phyloP scores from a whole-genome alignment of 2,797 vertebrate species.

The Peromyscus eremicus region DNA sequence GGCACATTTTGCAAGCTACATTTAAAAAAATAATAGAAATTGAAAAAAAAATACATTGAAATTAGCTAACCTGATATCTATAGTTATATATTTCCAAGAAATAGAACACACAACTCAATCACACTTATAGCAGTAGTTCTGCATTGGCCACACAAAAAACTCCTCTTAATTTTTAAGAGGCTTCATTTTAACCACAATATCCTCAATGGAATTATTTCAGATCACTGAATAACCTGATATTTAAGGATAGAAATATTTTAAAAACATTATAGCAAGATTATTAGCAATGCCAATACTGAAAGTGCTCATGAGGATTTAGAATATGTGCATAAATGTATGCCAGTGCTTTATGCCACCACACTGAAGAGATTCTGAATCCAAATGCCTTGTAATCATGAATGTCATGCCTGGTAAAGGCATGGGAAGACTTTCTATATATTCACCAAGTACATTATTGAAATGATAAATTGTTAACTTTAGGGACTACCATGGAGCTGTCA shows the following conservation, averaged over 20 bases:
- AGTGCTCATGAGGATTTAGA: neutral
- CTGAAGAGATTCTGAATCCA: neutral
- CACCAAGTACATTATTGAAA: neutral
- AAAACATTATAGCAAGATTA: neutral
- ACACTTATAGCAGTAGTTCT: neutral
- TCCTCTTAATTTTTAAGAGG: neutral
- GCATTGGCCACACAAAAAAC: neutral
- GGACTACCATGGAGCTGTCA: neutral
- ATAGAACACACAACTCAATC: neutral
- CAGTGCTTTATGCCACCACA: neutral
- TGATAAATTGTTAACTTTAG: neutral
- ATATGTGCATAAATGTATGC: neutral
- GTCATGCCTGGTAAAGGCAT: neutral
- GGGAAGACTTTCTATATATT: neutral
- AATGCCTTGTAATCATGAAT: neutral
- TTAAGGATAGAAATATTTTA: neutral
- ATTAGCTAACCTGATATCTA: neutral
- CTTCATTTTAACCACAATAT: neutral
- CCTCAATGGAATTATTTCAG: neutral
- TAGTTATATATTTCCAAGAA: neutral
- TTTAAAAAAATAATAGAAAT: neutral
- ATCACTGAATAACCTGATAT: neutral
- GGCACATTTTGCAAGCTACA: neutral
- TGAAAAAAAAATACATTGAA: neutral
- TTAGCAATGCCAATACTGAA: neutral